Evolutionary conservation across 1,140 invertebrate genomes (phyloP).

Genomic region (Mesaphorura yosii): DNA sequence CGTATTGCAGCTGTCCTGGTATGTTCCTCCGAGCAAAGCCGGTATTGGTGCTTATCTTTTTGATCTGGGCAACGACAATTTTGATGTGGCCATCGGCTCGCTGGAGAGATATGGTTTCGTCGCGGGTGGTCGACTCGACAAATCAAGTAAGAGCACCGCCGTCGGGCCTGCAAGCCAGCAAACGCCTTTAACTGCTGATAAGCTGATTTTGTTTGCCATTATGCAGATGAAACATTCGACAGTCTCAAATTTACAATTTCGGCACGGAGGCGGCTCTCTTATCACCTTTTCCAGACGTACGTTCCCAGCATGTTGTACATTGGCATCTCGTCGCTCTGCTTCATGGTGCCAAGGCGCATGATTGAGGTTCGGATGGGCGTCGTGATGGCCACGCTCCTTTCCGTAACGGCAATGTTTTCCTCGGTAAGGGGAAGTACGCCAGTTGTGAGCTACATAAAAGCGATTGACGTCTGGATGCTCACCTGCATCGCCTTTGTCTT

Average conservation of each 20-base stretch:
- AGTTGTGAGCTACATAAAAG: slow-evolving; percentile 13
- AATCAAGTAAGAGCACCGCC: not conserved
- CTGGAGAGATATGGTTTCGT: not conserved
- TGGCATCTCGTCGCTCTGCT: slow-evolving; percentile 1
- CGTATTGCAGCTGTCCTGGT: not conserved
- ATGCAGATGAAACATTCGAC: not conserved
- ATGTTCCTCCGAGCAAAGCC: no score
- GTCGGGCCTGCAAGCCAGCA: not conserved
- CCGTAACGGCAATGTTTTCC: not conserved
- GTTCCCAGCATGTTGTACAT: not conserved
- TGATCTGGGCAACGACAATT: not conserved
- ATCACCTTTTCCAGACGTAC: slow-evolving; percentile 1
- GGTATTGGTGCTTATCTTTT: not conserved
- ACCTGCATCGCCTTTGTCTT: no score
- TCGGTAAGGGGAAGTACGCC: slow-evolving; percentile 12
- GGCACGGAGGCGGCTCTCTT: not conserved
- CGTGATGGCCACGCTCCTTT: no score
- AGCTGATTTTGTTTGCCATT: not conserved
- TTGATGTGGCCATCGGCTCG: not conserved
- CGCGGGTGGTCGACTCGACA: not conserved
- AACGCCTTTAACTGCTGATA: not conserved
- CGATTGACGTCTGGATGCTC: slow-evolving; percentile 9
- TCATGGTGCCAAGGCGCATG: no score
- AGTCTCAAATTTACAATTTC: not conserved
- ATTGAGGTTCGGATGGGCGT: no score